A percentile compares a stretch with the other conserved stretches of the same genome.
Evolutionary conservation across 2,888 invertebrate genomes (phyloP).

Genomic region (Tortrix viridana): DNA sequence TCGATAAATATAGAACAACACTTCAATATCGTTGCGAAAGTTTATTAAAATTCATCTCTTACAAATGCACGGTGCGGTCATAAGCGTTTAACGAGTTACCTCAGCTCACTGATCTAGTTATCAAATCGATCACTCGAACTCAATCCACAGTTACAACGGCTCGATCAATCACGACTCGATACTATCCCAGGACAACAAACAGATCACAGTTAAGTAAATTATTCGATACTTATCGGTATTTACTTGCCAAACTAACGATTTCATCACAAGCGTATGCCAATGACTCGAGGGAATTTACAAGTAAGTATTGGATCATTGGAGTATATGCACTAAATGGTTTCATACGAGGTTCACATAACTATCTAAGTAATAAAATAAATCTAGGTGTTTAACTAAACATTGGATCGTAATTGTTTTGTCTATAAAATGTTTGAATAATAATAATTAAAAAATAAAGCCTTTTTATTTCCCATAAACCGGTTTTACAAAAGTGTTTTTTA

Average conservation of each 20-base stretch:
- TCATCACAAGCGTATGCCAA: conserved; percentile 10
- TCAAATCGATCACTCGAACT: conserved; percentile 37
- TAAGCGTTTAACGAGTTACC: conserved; percentile 50
- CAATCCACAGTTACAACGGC: conserved; percentile 35
- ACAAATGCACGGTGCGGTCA: conserved; percentile 40
- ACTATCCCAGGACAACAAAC: conserved; percentile 26
- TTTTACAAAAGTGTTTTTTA: too few species aligned
- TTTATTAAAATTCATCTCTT: conserved; percentile 36
- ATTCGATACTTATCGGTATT: conserved; percentile 28
- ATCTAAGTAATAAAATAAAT: too few species aligned
- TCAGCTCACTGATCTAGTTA: conserved; percentile 42
- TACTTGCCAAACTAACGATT: conserved; percentile 26
- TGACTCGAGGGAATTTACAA: conserved; percentile 26
- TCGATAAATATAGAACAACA: conserved; percentile 4
- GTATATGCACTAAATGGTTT: too few species aligned
- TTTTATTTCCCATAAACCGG: too few species aligned
- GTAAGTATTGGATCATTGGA: not conserved
- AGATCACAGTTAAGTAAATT: conserved; percentile 29
- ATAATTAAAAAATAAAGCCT: too few species aligned
- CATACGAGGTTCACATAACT: too few species aligned
- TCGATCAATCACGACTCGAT: conserved; percentile 34
- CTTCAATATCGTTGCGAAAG: conserved; percentile 41
- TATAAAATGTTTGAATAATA: too few species aligned
- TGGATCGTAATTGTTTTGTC: too few species aligned
- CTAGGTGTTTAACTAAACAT: too few species aligned